phyloP scores from a whole-genome alignment of 1,140 invertebrate species.

The Triops longicaudatus region DNA sequence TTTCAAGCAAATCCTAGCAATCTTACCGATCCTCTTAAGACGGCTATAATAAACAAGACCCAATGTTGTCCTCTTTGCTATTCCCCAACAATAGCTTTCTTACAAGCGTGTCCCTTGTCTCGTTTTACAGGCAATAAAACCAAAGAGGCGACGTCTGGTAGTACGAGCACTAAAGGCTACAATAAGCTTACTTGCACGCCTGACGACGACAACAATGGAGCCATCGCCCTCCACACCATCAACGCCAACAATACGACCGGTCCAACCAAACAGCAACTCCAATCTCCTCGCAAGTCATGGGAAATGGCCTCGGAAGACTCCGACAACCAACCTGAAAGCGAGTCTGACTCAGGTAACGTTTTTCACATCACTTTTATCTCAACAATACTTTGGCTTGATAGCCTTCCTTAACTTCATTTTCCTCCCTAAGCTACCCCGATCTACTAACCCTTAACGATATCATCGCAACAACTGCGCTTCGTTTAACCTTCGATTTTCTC shows the following conservation, averaged over 20 bases:
- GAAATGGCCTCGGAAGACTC: not conserved
- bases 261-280: not conserved
- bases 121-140: not conserved
- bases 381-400: not conserved
- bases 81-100: not conserved
- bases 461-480: too few relatives aligned
- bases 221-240: not conserved
- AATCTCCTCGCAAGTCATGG: not conserved
- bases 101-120: not conserved
- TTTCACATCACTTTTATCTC: not conserved
- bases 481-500: too few relatives aligned
- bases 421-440: not conserved
- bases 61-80: not conserved
- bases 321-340: not conserved
- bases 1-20: not conserved
- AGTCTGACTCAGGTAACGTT: not conserved
- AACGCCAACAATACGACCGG: not conserved
- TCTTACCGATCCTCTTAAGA: not conserved
- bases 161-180: not conserved
- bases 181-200: not conserved
- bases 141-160: not conserved
- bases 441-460: too few relatives aligned
- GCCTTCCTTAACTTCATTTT: not conserved
- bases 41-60: not conserved
- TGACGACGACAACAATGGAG: not conserved